These are phyloP conservation scores for Cyprinodon brontotheroides DNA, from an alignment of 2,113 vertebrate species.

Conservation along the genomic window DNA sequence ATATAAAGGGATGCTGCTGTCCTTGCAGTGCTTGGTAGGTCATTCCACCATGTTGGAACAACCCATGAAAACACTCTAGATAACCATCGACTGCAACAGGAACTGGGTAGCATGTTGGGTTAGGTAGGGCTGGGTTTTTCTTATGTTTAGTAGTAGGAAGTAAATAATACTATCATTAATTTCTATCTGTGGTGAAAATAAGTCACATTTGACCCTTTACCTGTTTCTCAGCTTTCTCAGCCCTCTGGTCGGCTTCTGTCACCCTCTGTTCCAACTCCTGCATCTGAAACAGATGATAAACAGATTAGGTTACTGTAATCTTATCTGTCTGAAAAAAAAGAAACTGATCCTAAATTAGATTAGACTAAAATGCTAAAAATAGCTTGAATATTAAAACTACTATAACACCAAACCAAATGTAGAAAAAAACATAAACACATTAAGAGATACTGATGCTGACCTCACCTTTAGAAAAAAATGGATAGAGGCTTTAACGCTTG, in stretches of 20 bases:
- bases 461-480: background rate
- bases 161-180: too few relatives aligned
- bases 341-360: background rate
- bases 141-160: too few relatives aligned
- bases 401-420: background rate
- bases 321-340: background rate
- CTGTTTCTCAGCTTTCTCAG: conserved; percentile 92
- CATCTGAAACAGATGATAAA: conserved; percentile 82
- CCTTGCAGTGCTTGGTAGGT: too few relatives aligned
- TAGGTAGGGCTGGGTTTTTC: too few relatives aligned
- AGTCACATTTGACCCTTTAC: conserved; percentile 61
- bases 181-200: background rate
- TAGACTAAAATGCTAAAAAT: background rate
- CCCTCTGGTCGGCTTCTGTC: conserved; percentile 88
- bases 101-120: too few relatives aligned
- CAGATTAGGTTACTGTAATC: background rate
- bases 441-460: background rate
- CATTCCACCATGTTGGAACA: too few relatives aligned
- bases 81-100: too few relatives aligned
- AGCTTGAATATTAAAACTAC: conserved; percentile 5
- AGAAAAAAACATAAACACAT: background rate
- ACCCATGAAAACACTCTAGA: too few relatives aligned
- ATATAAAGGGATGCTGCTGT: too few relatives aligned
- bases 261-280: conserved; percentile 93
- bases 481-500: background rate